Evolutionary conservation across 2,113 vertebrate genomes (phyloP).

Genomic region (Esox niger): DNA sequence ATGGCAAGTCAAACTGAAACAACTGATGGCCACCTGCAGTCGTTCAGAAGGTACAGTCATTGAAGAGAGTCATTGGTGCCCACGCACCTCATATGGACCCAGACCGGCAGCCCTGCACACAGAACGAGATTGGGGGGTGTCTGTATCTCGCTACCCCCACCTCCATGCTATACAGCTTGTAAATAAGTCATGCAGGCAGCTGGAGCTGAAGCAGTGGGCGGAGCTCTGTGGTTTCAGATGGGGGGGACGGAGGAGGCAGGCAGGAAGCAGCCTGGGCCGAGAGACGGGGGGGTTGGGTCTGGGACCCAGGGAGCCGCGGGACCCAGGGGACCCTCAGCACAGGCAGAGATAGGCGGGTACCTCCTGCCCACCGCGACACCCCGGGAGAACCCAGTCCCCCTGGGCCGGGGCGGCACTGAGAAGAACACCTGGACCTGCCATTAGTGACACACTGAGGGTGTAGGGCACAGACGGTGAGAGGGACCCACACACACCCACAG

Average conservation of each 20-base stretch:
- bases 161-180: neutral
- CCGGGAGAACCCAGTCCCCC: conserved; percentile 54
- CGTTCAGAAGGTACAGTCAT: too few species aligned
- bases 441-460: conserved; percentile 74
- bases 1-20: neutral
- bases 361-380: conserved; percentile 62
- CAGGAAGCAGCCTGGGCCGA: conserved; percentile 3
- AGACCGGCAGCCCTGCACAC: too few species aligned
- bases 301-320: conserved; percentile 10
- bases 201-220: conserved; percentile 37
- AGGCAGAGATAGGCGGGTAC: conserved; percentile 73
- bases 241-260: conserved; percentile 19
- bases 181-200: conserved; percentile 46
- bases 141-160: neutral
- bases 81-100: too few species aligned
- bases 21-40: neutral
- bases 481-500: conserved; percentile 3
- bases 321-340: conserved; percentile 54
- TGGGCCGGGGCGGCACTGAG: conserved; percentile 64
- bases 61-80: too few species aligned
- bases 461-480: conserved; percentile 70
- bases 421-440: conserved; percentile 81
- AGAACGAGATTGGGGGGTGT: too few species aligned
- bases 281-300: conserved; percentile 11
- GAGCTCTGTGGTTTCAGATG: conserved; percentile 16